phyloP scores from a whole-genome alignment of 2,888 invertebrate genomes.

The Conus canariensis region DNA sequence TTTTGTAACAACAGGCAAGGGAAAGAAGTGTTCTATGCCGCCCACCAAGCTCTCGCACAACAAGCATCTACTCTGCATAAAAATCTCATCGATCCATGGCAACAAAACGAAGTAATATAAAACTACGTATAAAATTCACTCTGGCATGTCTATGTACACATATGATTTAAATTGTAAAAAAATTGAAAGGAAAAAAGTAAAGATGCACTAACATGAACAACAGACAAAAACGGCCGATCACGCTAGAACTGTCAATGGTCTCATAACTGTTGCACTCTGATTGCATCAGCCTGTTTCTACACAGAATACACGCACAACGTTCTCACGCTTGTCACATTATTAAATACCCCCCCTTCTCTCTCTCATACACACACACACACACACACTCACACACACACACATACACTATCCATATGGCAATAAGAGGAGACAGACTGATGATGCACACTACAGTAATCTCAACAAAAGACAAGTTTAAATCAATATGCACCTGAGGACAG shows the following conservation, averaged over 20 bases:
- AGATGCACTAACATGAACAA: background rate
- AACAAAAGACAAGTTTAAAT: no score
- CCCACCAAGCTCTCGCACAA: background rate
- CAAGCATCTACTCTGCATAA: background rate
- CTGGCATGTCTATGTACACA: background rate
- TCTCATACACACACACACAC: background rate
- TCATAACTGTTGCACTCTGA: background rate
- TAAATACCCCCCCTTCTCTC: background rate
- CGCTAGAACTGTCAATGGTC: background rate
- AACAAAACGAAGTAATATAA: constrained; percentile 3
- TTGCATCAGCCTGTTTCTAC: background rate
- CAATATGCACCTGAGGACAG: no score
- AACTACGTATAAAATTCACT: background rate
- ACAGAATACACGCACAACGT: background rate
- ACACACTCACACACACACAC: constrained; percentile 12
- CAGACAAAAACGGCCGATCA: background rate
- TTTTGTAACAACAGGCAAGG: background rate
- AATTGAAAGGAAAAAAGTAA: background rate
- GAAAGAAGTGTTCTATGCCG: background rate
- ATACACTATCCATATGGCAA: background rate
- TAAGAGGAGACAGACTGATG: no score
- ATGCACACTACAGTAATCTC: no score
- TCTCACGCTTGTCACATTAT: background rate
- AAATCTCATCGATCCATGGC: background rate
- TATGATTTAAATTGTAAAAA: background rate